Percentiles rank a stretch among this genome's conserved stretches.
These are phyloP conservation scores for Polyergus mexicanus DNA, from an alignment of 1,140 invertebrate genomes.

Conservation along the genomic window DNA sequence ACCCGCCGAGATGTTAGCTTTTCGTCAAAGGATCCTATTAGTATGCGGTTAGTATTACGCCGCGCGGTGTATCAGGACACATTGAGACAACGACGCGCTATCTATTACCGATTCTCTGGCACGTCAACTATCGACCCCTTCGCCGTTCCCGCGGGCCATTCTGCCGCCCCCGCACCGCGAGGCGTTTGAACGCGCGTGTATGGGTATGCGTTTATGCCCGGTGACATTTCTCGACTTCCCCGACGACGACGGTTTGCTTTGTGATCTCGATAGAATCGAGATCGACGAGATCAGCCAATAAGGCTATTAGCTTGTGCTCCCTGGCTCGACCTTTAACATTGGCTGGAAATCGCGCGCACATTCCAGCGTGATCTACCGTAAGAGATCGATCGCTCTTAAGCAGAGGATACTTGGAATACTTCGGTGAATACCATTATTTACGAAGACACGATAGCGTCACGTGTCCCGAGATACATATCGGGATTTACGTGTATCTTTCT, in stretches of 20 bases:
- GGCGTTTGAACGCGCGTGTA: not conserved
- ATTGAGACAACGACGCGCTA: slow-evolving; percentile 40
- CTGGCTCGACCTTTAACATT: slow-evolving; percentile 36
- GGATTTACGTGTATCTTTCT: not conserved
- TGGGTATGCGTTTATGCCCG: not conserved
- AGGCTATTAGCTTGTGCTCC: slow-evolving; percentile 63
- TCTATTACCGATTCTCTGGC: slow-evolving; percentile 71
- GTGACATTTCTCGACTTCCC: slow-evolving; percentile 49
- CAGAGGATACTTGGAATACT: slow-evolving; percentile 58
- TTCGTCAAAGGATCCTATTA: slow-evolving; percentile 82
- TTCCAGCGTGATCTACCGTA: slow-evolving; percentile 65
- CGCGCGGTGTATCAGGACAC: slow-evolving; percentile 64
- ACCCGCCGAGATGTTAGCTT: slow-evolving; percentile 80
- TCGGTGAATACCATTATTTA: slow-evolving; percentile 55
- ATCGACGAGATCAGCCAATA: slow-evolving; percentile 61
- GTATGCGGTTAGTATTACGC: slow-evolving; percentile 81
- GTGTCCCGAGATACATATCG: not conserved
- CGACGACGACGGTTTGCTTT: slow-evolving; percentile 38
- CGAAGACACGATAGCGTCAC: slow-evolving; percentile 31
- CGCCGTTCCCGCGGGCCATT: not conserved
- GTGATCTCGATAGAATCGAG: slow-evolving; percentile 55
- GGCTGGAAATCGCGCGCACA: slow-evolving; percentile 62
- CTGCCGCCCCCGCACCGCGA: not conserved
- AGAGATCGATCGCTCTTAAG: slow-evolving; percentile 46
- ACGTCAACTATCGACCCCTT: slow-evolving; percentile 49